Evolutionary conservation across 2,113 vertebrate species (phyloP).

Genomic region (Dicrurus megarhynchus): DNA sequence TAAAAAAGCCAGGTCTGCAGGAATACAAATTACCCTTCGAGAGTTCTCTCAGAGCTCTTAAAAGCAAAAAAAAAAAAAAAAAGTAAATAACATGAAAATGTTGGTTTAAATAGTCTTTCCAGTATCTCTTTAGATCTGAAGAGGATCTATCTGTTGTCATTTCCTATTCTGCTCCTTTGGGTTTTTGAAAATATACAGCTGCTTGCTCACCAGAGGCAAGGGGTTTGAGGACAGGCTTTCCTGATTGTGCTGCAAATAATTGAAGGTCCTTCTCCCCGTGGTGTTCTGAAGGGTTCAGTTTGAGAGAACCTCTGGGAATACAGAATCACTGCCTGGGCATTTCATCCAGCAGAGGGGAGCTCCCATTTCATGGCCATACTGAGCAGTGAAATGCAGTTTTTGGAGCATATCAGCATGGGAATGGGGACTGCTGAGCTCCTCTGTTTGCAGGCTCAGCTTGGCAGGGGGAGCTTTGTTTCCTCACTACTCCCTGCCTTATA

Average conservation of each 20-base stretch:
- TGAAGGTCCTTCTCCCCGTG: neutral
- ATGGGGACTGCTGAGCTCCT: neutral
- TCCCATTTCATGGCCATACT: neutral
- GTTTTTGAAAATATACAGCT: neutral
- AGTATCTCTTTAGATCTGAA: neutral
- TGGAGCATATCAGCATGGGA: neutral
- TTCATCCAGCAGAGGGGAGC: neutral
- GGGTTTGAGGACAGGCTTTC: neutral
- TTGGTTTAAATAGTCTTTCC: conserved; percentile 5
- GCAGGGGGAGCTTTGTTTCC: neutral
- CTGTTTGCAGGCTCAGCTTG: neutral
- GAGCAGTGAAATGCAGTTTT: neutral
- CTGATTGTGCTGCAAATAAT: neutral
- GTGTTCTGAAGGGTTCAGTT: neutral
- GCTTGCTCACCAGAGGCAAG: neutral
- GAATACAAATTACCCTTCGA: neutral
- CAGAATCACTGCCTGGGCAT: neutral
- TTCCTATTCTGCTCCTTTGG: neutral
- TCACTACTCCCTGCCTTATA: neutral
- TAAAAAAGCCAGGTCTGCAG: neutral
- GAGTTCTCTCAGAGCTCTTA: neutral
- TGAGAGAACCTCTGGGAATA: neutral
- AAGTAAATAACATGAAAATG: neutral
- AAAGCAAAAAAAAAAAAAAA: neutral
- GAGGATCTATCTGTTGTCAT: neutral